phyloP scores from a whole-genome alignment of 2,888 invertebrate genomes.

The Macropis europaea region DNA sequence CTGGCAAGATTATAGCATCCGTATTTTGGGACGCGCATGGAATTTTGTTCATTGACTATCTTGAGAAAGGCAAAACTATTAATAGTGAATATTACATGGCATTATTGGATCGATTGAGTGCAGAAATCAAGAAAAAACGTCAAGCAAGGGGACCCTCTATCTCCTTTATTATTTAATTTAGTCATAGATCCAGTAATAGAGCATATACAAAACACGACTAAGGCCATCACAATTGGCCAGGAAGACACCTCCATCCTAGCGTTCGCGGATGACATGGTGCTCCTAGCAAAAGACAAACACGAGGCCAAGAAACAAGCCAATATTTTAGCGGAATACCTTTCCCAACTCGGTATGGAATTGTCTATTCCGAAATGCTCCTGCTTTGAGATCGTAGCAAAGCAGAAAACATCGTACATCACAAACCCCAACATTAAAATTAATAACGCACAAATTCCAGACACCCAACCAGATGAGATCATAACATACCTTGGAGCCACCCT shows the following conservation, averaged over 20 bases:
- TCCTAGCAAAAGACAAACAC: no score
- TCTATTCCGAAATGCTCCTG: background rate
- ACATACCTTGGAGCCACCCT: background rate
- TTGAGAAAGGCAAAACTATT: background rate
- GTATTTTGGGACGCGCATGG: no score
- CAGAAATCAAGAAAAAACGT: slow-evolving; percentile 77
- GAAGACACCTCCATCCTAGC: no score
- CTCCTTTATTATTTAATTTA: slow-evolving; percentile 30
- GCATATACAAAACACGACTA: background rate
- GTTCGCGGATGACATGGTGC: no score
- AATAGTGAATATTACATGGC: background rate
- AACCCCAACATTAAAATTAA: slow-evolving; percentile 8
- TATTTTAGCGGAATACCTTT: no score
- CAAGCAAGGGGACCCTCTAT: slow-evolving; percentile 80
- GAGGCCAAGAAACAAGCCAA: no score
- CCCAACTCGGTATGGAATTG: no score
- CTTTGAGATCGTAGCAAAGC: background rate
- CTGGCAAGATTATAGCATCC: no score
- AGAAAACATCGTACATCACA: background rate
- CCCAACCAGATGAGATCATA: background rate
- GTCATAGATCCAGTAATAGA: slow-evolving; percentile 3
- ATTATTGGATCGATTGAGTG: no score
- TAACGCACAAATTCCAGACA: background rate
- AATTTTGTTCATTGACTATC: no score
- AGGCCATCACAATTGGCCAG: no score